These are phyloP conservation scores for Etia nguti DNA, from an alignment of 2,113 vertebrate species.

Conservation along the genomic window DNA sequence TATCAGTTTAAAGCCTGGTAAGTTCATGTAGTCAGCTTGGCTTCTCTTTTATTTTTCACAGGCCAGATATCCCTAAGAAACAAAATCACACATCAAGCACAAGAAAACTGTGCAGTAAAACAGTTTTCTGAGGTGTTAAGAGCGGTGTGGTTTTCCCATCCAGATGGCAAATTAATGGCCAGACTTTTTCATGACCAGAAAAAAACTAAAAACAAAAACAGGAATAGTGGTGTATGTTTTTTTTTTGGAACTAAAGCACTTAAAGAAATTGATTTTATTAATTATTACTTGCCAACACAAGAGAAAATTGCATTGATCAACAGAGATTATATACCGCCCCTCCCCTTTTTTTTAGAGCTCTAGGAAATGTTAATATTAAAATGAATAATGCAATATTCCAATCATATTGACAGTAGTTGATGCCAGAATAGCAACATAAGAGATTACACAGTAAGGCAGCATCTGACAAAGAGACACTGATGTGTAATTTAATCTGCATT, in stretches of 20 bases:
- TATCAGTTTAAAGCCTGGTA: neutral
- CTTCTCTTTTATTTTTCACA: neutral
- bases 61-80: neutral
- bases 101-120: neutral
- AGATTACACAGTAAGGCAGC: neutral
- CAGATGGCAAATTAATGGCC: neutral
- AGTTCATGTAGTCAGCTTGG: neutral
- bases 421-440: neutral
- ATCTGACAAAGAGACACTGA: neutral
- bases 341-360: neutral
- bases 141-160: neutral
- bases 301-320: neutral
- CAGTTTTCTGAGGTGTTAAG: neutral
- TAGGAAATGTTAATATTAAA: neutral
- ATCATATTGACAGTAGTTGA: neutral
- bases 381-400: neutral
- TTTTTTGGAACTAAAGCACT: neutral
- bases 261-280: neutral
- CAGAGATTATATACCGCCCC: neutral
- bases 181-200: neutral
- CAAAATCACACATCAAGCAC: neutral
- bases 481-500: neutral
- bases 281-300: neutral
- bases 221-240: neutral
- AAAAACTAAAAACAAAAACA: neutral